Percentiles rank a stretch among this genome's conserved stretches.
Conservation (phyloP, 2,797 vertebrate species). For the Pipistrellus pygmaeus region DNA sequence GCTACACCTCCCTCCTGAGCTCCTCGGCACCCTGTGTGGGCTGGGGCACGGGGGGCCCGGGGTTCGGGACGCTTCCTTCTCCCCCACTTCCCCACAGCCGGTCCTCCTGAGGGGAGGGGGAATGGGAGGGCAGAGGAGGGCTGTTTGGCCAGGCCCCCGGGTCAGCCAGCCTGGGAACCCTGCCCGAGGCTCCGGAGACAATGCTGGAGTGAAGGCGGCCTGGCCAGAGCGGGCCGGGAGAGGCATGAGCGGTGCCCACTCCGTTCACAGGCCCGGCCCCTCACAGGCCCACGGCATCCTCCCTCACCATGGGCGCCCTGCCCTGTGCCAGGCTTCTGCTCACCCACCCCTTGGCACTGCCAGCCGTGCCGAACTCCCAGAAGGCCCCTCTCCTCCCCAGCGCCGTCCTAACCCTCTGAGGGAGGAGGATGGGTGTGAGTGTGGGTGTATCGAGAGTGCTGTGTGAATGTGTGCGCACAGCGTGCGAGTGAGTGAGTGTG, state of each 20-base stretch:
- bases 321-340: constrained; percentile 41
- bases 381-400: background rate
- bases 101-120: background rate
- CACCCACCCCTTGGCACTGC: constrained; percentile 33
- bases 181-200: constrained; percentile 57
- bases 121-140: constrained; percentile 23
- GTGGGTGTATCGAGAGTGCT: background rate
- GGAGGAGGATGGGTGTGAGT: background rate
- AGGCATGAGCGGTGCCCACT: constrained; percentile 1
- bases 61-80: background rate
- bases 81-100: background rate
- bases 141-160: background rate
- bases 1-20: background rate
- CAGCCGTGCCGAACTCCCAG: background rate
- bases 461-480: background rate
- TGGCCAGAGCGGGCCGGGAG: constrained; percentile 35
- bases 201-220: constrained; percentile 25
- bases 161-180: constrained; percentile 66
- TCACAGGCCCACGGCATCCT: background rate
- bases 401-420: background rate
- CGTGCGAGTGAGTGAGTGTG: no score
- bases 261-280: constrained; percentile 61
- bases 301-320: constrained; percentile 34
- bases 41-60: background rate
- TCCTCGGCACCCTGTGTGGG: background rate